A percentile compares a stretch with the other conserved stretches of the same genome.
Evolutionary conservation across 30 jellyfish, hydroid and myxozoan genomes (phyloP).

Genomic region (Mastigias papua): DNA sequence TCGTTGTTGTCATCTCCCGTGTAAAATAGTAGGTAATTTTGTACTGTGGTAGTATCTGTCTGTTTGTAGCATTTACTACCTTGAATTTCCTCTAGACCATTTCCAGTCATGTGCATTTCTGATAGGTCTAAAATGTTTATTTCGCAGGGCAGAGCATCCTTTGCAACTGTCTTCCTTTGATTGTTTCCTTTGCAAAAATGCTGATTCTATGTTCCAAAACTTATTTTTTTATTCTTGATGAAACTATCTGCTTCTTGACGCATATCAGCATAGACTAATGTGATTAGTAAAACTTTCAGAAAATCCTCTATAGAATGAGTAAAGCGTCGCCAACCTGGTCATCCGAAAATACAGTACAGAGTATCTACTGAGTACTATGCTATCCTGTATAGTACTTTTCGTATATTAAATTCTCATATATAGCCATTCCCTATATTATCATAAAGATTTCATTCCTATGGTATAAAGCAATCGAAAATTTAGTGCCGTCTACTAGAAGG

Average conservation of each 20-base stretch:
- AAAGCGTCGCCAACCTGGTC: slow-evolving; percentile 38
- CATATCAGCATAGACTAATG: slow-evolving; percentile 6
- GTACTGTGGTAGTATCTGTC: slow-evolving; percentile 23
- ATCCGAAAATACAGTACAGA: too few relatives aligned
- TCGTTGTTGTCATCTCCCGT: too few relatives aligned
- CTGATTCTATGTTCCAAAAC: slow-evolving; percentile 29
- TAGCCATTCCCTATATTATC: too few relatives aligned
- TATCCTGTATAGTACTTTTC: too few relatives aligned
- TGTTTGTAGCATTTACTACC: slow-evolving; percentile 3
- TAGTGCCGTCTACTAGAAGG: too few relatives aligned
- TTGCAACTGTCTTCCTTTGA: slow-evolving; percentile 33
- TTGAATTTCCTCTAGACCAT: slow-evolving; percentile 32
- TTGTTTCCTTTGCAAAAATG: slow-evolving; percentile 52
- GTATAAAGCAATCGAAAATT: too few relatives aligned
- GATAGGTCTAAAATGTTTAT: slow-evolving; percentile 37
- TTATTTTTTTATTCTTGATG: slow-evolving; percentile 37
- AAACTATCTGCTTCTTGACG: slow-evolving; percentile 17
- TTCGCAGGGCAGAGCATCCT: slow-evolving; percentile 32
- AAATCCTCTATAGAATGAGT: slow-evolving; percentile 31
- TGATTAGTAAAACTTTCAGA: slow-evolving; percentile 23
- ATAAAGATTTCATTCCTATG: too few relatives aligned
- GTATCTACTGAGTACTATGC: too few relatives aligned
- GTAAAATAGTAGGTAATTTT: too few relatives aligned
- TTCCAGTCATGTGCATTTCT: slow-evolving; percentile 26
- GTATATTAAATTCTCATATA: too few relatives aligned